These are phyloP conservation scores for Aproaerema taeniolella DNA, from an alignment of 2,888 invertebrate species.

Conservation along the genomic window DNA sequence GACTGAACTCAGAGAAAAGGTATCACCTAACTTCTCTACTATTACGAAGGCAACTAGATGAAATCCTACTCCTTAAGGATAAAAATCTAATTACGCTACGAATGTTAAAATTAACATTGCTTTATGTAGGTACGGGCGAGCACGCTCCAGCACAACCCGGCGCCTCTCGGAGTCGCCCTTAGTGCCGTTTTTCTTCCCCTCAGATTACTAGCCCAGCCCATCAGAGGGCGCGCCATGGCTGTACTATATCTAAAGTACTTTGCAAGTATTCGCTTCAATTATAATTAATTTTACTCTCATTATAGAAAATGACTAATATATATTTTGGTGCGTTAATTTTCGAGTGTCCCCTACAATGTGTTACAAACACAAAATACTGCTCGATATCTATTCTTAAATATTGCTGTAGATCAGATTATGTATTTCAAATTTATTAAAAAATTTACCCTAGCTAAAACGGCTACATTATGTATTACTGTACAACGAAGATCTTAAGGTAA, in stretches of 20 bases:
- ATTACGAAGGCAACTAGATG: conserved; percentile 76
- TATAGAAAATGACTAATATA: conserved; percentile 54
- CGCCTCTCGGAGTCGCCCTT: conserved; percentile 27
- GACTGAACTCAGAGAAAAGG: conserved; percentile 68
- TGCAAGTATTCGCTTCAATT: too few relatives aligned
- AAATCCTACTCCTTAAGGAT: conserved; percentile 74
- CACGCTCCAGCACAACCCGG: conserved; percentile 3
- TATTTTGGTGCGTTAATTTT: conserved; percentile 63
- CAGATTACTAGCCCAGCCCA: conserved; percentile 18
- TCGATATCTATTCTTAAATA: conserved; percentile 47
- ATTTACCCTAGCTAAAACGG: conserved; percentile 73
- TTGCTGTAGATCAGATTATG: conserved; percentile 53
- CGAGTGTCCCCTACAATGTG: conserved; percentile 49
- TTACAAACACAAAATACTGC: conserved; percentile 53
- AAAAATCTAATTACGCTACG: conserved; percentile 72
- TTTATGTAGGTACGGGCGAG: conserved; percentile 44
- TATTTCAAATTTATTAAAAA: conserved; percentile 68
- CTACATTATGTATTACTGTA: conserved; percentile 72
- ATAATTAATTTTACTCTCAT: conserved; percentile 38
- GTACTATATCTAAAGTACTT: too few relatives aligned
- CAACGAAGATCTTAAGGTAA: conserved; percentile 65
- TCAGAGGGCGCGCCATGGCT: too few relatives aligned
- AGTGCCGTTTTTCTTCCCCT: conserved; percentile 53
- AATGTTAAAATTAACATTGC: conserved; percentile 77
- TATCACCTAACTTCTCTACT: conserved; percentile 71